Evolutionary conservation across 2,888 invertebrate species (phyloP).

Genomic region (Phytoseiulus persimilis): DNA sequence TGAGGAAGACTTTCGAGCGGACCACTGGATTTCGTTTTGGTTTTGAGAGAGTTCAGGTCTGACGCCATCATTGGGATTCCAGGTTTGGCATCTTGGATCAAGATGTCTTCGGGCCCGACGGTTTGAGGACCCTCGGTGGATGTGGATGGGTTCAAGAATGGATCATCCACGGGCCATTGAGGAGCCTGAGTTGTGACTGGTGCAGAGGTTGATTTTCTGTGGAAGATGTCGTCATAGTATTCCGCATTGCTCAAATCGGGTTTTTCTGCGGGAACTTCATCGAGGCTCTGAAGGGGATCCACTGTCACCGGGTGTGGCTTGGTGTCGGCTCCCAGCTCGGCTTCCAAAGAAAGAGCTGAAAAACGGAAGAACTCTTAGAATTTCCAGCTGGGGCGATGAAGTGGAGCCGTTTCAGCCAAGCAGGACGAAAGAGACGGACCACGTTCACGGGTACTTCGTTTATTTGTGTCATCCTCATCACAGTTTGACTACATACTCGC

Average conservation of each 20-base stretch:
- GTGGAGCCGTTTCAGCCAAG: no score
- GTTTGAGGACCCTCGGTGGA: constrained; percentile 20
- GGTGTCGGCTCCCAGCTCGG: constrained; percentile 21
- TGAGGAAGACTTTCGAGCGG: not conserved
- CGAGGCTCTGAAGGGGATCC: constrained; percentile 26
- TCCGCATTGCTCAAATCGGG: constrained; percentile 13
- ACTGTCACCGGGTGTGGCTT: constrained; percentile 10
- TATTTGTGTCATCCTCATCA: no score
- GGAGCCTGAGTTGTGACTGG: not conserved
- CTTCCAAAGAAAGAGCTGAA: constrained; percentile 19
- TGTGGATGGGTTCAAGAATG: not conserved
- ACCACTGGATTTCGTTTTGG: constrained; percentile 11
- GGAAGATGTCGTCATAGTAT: constrained; percentile 15
- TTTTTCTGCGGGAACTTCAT: not conserved
- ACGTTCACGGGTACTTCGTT: no score
- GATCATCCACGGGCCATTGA: constrained; percentile 30
- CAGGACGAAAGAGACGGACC: no score
- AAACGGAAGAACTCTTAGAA: not conserved
- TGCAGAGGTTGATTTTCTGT: not conserved
- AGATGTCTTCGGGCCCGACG: constrained; percentile 20
- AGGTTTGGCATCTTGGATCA: constrained; percentile 32
- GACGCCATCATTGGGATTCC: constrained; percentile 28
- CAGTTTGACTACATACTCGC: no score
- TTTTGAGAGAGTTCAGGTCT: constrained; percentile 18
- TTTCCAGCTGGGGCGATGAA: no score